These are phyloP conservation scores for Sander vitreus DNA, from an alignment of 2,113 vertebrate genomes.

Conservation along the genomic window DNA sequence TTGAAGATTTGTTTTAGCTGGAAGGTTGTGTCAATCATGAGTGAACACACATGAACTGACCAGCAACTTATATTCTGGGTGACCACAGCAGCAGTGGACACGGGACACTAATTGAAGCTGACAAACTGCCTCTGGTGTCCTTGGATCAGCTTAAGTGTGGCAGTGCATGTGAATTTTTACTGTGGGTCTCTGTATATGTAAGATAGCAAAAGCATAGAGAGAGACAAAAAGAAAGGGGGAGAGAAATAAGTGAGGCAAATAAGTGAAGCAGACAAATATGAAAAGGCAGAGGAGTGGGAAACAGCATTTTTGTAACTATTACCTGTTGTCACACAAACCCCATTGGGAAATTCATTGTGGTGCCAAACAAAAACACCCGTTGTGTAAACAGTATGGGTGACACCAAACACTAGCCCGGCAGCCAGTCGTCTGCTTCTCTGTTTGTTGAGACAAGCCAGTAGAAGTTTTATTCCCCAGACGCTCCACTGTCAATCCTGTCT, in stretches of 20 bases:
- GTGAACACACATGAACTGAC: slow-evolving; percentile 51
- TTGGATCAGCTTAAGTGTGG: slow-evolving; percentile 55
- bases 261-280: slow-evolving; percentile 41
- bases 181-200: background rate
- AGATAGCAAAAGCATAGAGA: background rate
- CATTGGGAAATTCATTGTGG: slow-evolving; percentile 58
- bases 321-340: slow-evolving; percentile 64
- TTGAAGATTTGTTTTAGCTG: slow-evolving; percentile 55
- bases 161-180: slow-evolving; percentile 30
- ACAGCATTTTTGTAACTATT: slow-evolving; percentile 51
- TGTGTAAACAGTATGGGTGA: slow-evolving; percentile 67
- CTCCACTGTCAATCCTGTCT: slow-evolving; percentile 54
- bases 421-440: slow-evolving; percentile 54
- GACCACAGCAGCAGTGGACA: slow-evolving; percentile 66
- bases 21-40: slow-evolving; percentile 65
- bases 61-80: slow-evolving; percentile 61
- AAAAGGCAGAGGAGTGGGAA: slow-evolving; percentile 29
- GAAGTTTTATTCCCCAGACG: slow-evolving; percentile 70
- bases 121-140: slow-evolving; percentile 67
- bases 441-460: slow-evolving; percentile 63
- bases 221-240: background rate
- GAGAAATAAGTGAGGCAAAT: slow-evolving; percentile 5
- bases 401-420: slow-evolving; percentile 57
- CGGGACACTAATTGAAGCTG: slow-evolving; percentile 68
- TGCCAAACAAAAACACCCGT: slow-evolving; percentile 58